phyloP scores from a whole-genome alignment of 2,888 invertebrate species.

The Amphipoea oculea region DNA sequence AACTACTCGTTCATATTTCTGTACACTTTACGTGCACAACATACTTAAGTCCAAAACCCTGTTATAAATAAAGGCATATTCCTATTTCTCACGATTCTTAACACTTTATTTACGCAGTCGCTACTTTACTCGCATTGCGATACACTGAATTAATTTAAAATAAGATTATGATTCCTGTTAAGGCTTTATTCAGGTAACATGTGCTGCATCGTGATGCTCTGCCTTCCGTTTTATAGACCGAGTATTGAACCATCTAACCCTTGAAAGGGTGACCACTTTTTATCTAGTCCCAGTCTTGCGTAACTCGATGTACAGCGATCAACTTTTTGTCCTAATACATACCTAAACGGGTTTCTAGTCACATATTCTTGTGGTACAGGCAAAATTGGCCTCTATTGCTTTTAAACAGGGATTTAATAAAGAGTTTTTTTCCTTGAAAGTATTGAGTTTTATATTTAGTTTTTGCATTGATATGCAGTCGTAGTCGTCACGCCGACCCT shows the following conservation, averaged over 20 bases:
- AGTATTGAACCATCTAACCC: conserved; percentile 86
- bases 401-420: conserved; percentile 1
- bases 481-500: conserved; percentile 65
- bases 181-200: conserved; percentile 46
- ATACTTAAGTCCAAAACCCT: background rate
- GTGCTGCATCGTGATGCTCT: conserved; percentile 58
- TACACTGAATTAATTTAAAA: conserved; percentile 47
- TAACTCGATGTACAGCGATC: conserved; percentile 81
- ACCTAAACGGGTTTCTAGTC: conserved; percentile 72
- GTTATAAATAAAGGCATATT: conserved; percentile 13
- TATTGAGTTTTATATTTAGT: conserved; percentile 41
- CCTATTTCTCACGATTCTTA: conserved; percentile 39
- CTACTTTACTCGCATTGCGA: conserved; percentile 17
- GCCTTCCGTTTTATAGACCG: conserved; percentile 76
- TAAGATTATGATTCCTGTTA: conserved; percentile 55
- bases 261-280: conserved; percentile 86
- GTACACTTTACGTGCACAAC: background rate
- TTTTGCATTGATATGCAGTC: conserved; percentile 66
- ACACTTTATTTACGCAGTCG: conserved; percentile 34
- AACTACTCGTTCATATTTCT: background rate
- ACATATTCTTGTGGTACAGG: conserved; percentile 51
- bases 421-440: conserved; percentile 11
- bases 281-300: conserved; percentile 84
- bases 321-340: conserved; percentile 83
- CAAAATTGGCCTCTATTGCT: conserved; percentile 32